phyloP scores from a whole-genome alignment of 2,888 invertebrate species.

The Cosmia trapezina region DNA sequence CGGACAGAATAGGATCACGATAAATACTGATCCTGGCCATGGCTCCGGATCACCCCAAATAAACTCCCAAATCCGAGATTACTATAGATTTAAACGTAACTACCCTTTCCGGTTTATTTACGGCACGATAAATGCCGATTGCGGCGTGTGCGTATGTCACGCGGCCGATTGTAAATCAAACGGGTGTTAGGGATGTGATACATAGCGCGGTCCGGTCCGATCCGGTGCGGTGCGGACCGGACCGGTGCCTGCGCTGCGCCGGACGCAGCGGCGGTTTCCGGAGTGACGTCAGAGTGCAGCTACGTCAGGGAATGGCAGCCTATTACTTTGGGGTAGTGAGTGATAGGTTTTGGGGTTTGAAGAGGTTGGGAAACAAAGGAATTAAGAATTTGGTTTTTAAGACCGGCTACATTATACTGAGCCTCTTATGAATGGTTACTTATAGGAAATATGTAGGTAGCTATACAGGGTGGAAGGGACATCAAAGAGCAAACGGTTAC shows the following conservation, averaged over 20 bases:
- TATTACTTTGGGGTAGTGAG: slow-evolving; percentile 32
- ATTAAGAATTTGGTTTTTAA: neutral
- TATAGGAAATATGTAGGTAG: no score
- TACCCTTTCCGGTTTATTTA: slow-evolving; percentile 62
- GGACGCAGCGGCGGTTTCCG: slow-evolving; percentile 39
- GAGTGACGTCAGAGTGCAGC: slow-evolving; percentile 39
- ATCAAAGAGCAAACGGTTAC: no score
- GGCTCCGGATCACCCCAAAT: slow-evolving; percentile 43
- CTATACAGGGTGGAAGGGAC: no score
- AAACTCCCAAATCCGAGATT: slow-evolving; percentile 54
- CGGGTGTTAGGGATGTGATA: slow-evolving; percentile 59
- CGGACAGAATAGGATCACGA: slow-evolving; percentile 27
- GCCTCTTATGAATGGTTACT: no score
- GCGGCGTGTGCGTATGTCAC: slow-evolving; percentile 61
- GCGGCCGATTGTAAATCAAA: slow-evolving; percentile 55
- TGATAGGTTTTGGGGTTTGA: slow-evolving; percentile 10
- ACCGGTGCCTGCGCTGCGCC: slow-evolving; percentile 21
- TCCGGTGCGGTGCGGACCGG: slow-evolving; percentile 14
- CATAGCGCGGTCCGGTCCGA: slow-evolving; percentile 40
- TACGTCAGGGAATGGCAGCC: slow-evolving; percentile 39
- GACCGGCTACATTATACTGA: no score
- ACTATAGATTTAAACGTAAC: slow-evolving; percentile 60
- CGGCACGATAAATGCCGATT: slow-evolving; percentile 62
- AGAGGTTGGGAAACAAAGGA: neutral
- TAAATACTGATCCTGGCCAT: slow-evolving; percentile 33